Percentiles rank a stretch among this genome's conserved stretches.
Conservation (phyloP, 1,140 invertebrate genomes). For the Caenorhabditis briggsae region DNA sequence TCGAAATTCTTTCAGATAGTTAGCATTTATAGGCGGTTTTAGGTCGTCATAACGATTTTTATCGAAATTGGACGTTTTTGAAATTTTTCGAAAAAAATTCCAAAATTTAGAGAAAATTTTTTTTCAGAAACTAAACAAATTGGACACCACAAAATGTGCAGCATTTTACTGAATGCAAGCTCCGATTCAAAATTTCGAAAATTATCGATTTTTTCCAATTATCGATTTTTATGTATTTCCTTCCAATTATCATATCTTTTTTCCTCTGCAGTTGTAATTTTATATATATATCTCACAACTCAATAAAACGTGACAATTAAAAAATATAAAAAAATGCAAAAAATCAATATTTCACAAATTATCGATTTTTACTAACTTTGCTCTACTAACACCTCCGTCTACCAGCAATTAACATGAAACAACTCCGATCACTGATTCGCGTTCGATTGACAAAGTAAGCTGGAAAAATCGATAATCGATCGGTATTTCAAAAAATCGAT, state of each 20-base stretch:
- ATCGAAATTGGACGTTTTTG: neutral
- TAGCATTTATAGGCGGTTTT: no score
- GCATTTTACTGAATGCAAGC: neutral
- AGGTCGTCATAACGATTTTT: no score
- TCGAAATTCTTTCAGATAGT: no score
- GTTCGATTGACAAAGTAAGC: conserved; percentile 16
- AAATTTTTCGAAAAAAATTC: neutral
- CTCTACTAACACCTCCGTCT: neutral
- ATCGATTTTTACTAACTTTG: neutral
- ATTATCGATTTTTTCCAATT: neutral
- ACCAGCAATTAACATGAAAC: neutral
- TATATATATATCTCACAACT: no score
- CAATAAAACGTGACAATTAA: no score
- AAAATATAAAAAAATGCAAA: no score
- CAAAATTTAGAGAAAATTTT: neutral
- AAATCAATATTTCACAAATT: neutral
- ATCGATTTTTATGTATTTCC: no score
- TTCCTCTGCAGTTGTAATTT: no score
- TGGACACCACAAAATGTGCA: conserved; percentile 8
- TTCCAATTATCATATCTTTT: no score
- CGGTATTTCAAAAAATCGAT: neutral
- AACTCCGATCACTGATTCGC: neutral
- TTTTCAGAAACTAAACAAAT: neutral
- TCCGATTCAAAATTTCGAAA: neutral
- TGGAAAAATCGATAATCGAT: neutral